phyloP scores from a whole-genome alignment of 1,140 invertebrate species.

The Drosophila fuyamai region DNA sequence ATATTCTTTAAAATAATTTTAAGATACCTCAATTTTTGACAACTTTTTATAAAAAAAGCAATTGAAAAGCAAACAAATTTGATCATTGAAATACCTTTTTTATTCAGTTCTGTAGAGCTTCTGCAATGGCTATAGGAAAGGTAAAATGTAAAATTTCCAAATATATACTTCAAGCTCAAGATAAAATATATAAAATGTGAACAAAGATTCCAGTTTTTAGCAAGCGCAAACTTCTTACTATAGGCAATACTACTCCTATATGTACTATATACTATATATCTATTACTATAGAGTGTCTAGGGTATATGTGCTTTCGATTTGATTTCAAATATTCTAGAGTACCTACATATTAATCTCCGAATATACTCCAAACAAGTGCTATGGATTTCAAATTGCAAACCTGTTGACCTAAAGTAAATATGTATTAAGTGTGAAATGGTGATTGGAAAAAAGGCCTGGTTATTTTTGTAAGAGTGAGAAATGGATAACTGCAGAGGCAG shows the following conservation, averaged over 20 bases:
- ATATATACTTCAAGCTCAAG: conserved; percentile 33
- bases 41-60: not conserved
- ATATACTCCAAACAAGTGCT: conserved; percentile 67
- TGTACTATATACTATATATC: conserved; percentile 41
- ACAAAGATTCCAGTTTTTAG: conserved; percentile 26
- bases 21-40: not conserved
- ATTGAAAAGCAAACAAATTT: not conserved
- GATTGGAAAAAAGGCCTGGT: conserved; percentile 6
- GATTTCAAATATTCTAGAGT: conserved; percentile 9
- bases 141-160: not conserved
- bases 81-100: not conserved
- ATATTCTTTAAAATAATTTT: not conserved
- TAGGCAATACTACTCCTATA: conserved; percentile 36
- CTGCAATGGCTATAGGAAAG: not conserved
- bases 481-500: conserved; percentile 2
- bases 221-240: conserved; percentile 32
- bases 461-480: conserved; percentile 47
- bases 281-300: conserved; percentile 23
- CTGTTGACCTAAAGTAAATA: conserved; percentile 51
- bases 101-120: not conserved
- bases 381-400: conserved; percentile 54
- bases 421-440: conserved; percentile 30
- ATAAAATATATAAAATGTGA: conserved; percentile 8
- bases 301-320: conserved; percentile 14
- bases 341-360: conserved; percentile 22